Base-by-base conservation (phyloP, 2,888 invertebrate species). In the Euclidia mi region DNA sequence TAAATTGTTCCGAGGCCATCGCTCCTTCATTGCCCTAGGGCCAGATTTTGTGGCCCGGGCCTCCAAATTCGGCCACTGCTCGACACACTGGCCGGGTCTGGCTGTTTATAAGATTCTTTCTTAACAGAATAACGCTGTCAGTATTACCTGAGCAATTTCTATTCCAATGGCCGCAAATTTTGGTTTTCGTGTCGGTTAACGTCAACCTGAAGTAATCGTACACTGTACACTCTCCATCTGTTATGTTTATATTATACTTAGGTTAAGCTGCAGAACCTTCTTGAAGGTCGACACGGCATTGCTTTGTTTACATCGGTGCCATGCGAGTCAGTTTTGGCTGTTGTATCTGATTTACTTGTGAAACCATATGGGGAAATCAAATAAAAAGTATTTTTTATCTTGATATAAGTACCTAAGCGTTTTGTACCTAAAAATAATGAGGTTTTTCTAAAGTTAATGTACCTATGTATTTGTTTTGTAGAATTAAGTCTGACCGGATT, bases 281-380 rank as follows among this genome's bases (percentile, higher is more conserved):
- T 71, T 76, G 66, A 89, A 91, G 93, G 92, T 91, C 90, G 89
- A 59, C 71, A 69, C 80, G 84, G 82, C 90, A 90, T 82, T 88
- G 74, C 83, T 87, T 89, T 88, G 90, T 91, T 92, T 90, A 91
- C 88, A 70, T 85, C 81, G 69, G 68, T 71, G 46, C 77, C 73
- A 72, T 73, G 64, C 76, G 56, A 60, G 56, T 45, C 52, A 47
- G 46, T 15, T 44, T 41, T 56, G 53, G 48, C 38, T 51, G 53
- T 42, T 62, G 49, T 32, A 25, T 35, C 35, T 50, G 17, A 32
- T 45, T 38, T 46, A 43, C 12, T 42, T 46, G 55, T 61, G 50
- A 50, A 56, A 38, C 71, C 71, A 49, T 72, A 92, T 92, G 92
- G 89, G 88, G 76, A 92, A 87, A 68, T 84, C 87, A n/a, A 81